These are phyloP conservation scores for Eulemur albifrons DNA, from an alignment of 2,797 vertebrate species.

Conservation along the genomic window DNA sequence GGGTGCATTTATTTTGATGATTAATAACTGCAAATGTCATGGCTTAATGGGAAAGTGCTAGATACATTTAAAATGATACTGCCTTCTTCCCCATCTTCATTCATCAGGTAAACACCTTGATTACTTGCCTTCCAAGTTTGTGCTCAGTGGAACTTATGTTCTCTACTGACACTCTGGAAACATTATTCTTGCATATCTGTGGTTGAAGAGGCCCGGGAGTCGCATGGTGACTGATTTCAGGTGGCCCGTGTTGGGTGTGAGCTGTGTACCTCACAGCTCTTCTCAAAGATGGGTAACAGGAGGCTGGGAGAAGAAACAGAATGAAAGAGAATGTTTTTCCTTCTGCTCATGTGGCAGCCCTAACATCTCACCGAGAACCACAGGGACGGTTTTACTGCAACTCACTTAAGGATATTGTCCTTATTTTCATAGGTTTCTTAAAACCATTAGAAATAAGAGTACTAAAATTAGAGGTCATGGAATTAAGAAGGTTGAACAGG, in stretches of 20 bases:
- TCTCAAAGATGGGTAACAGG: conserved; percentile 23
- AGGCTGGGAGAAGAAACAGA: conserved; percentile 39
- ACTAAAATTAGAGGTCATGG: neutral
- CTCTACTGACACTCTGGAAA: neutral
- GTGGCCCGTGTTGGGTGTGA: neutral
- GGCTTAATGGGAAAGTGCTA: conserved; percentile 81
- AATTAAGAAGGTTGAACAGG: neutral
- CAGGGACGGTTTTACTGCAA: neutral
- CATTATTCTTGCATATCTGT: conserved; percentile 28
- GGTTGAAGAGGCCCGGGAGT: neutral
- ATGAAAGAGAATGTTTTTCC: conserved; percentile 58
- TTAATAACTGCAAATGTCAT: conserved; percentile 81
- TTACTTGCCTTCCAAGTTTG: conserved; percentile 56
- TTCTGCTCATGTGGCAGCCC: neutral
- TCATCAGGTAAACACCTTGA: conserved; percentile 72
- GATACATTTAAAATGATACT: conserved; percentile 76
- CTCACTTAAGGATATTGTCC: neutral
- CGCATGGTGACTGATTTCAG: conserved; percentile 18
- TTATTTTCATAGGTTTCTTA: neutral
- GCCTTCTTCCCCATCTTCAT: conserved; percentile 50
- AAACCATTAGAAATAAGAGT: neutral
- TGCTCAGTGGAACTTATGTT: conserved; percentile 21
- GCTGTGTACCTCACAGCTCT: conserved; percentile 42
- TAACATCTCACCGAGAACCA: conserved; percentile 37
- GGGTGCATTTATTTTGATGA: conserved; percentile 83